phyloP scores from a whole-genome alignment of 2,888 invertebrate genomes.

The Coleophora flavipennella region DNA sequence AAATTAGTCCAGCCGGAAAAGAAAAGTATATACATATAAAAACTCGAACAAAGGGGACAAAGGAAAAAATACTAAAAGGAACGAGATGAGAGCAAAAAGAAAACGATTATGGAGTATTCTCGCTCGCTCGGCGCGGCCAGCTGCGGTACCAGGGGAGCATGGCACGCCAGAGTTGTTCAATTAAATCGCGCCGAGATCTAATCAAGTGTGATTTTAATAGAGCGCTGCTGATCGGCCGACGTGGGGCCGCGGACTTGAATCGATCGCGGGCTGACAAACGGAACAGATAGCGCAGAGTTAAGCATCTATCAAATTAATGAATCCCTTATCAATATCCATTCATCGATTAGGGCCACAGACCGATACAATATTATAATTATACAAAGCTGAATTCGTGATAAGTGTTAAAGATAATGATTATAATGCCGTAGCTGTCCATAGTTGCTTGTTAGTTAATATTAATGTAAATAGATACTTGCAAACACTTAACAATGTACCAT shows the following conservation, averaged over 20 bases:
- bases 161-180: conserved; percentile 44
- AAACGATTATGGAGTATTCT: conserved; percentile 31
- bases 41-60: conserved; percentile 53
- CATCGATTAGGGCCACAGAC: conserved; percentile 31
- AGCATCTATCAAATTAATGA: conserved; percentile 35
- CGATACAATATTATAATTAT: conserved; percentile 21
- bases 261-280: conserved; percentile 20
- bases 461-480: background rate
- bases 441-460: too few relatives aligned
- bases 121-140: conserved; percentile 23
- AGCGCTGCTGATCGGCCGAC: conserved; percentile 39
- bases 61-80: conserved; percentile 48
- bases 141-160: conserved; percentile 47
- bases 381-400: conserved; percentile 4
- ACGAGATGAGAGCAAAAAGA: conserved; percentile 36
- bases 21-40: conserved; percentile 60
- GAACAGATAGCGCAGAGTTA: conserved; percentile 35
- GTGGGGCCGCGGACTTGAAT: conserved; percentile 3
- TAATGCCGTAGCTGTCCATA: background rate
- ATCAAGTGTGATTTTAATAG: conserved; percentile 64
- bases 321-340: conserved; percentile 27
- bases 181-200: conserved; percentile 54
- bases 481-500: conserved; percentile 4
- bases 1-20: conserved; percentile 62
- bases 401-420: conserved; percentile 1